Conservation (phyloP, 2,797 vertebrate genomes). For the Vultur gryphus region DNA sequence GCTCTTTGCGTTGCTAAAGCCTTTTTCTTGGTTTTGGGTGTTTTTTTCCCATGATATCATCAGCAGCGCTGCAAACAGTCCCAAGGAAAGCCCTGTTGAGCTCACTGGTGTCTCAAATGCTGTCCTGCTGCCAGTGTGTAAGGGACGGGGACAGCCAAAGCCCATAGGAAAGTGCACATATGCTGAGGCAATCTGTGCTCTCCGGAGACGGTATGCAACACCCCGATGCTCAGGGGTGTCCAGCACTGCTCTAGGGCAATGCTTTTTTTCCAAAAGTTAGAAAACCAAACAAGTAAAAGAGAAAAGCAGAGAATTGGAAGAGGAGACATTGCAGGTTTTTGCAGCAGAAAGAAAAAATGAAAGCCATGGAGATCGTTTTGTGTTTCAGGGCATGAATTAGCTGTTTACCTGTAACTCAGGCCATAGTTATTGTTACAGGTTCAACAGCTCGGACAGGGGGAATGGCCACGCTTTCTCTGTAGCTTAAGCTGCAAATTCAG, state of each 20-base stretch:
- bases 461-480: background rate
- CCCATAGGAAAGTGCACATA: background rate
- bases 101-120: background rate
- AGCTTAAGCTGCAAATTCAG: background rate
- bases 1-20: background rate
- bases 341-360: background rate
- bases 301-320: background rate
- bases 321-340: background rate
- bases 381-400: background rate
- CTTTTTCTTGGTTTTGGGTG: background rate
- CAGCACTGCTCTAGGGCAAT: background rate
- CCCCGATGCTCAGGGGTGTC: background rate
- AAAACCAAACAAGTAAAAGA: background rate
- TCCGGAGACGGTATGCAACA: accelerated
- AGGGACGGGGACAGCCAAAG: background rate
- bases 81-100: background rate
- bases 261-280: background rate
- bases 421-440: background rate
- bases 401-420: background rate
- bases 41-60: background rate
- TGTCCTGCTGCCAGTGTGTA: background rate
- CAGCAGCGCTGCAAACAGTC: background rate
- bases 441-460: background rate
- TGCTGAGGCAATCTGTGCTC: background rate
- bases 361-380: background rate